Percentiles rank a stretch among this genome's conserved stretches.
Conservation (phyloP, 2,113 vertebrate genomes). For the Butorides virescens region DNA sequence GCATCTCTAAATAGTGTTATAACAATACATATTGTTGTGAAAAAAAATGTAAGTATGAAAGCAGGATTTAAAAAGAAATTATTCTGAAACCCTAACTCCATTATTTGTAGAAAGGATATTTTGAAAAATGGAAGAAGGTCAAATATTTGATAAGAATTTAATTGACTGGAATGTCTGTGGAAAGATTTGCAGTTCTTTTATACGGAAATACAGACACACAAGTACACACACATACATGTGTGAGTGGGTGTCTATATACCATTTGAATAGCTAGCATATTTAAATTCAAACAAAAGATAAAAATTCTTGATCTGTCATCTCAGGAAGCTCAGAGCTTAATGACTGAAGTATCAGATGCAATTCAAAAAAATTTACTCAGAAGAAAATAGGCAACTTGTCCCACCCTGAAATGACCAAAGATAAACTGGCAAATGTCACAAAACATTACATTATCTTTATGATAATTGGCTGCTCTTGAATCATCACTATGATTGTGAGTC, state of each 20-base stretch:
- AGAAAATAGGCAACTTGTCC: not conserved
- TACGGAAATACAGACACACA: not conserved
- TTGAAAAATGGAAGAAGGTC: not conserved
- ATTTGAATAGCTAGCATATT: not conserved
- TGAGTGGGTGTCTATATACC: not conserved
- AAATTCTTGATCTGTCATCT: not conserved
- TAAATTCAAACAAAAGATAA: not conserved
- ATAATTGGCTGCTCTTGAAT: conserved; percentile 4
- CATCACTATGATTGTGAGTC: not conserved
- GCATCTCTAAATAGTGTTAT: not conserved
- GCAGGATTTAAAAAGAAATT: not conserved
- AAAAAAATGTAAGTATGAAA: not conserved
- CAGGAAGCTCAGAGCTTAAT: not conserved
- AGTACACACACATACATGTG: not conserved
- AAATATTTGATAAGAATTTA: not conserved
- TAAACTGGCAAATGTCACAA: not conserved
- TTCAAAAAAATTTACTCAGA: not conserved
- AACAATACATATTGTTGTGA: not conserved
- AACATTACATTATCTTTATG: not conserved
- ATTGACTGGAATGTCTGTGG: not conserved
- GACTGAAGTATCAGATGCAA: not conserved
- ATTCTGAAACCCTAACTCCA: not conserved
- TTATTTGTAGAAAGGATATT: not conserved
- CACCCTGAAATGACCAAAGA: not conserved
- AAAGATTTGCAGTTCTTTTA: not conserved